These are phyloP conservation scores for Drosophila bifasciata DNA, from an alignment of 1,140 invertebrate species.

Conservation along the genomic window DNA sequence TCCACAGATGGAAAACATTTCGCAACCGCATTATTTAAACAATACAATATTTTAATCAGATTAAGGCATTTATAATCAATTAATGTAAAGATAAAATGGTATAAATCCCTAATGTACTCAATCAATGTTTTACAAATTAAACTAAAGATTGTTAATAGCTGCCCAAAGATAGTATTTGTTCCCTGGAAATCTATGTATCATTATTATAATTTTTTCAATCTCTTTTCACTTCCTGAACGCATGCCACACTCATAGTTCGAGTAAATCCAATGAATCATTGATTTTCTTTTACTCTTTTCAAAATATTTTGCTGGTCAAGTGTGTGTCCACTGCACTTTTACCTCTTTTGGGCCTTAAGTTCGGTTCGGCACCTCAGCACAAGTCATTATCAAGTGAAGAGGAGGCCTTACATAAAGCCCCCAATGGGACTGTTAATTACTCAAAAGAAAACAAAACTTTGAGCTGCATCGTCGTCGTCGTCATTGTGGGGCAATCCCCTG, in stretches of 20 bases:
- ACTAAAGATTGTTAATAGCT: too few relatives aligned
- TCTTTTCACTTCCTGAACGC: conserved; percentile 6
- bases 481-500: conserved; percentile 56
- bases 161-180: too few relatives aligned
- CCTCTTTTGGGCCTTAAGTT: conserved; percentile 8
- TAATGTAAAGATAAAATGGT: not conserved
- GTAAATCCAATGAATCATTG: conserved; percentile 40
- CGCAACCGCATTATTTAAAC: conserved; percentile 9
- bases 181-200: conserved; percentile 15
- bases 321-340: conserved; percentile 19
- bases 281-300: conserved; percentile 9
- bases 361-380: conserved; percentile 19
- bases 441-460: conserved; percentile 33
- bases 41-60: conserved; percentile 3
- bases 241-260: conserved; percentile 11
- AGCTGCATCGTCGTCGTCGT: conserved; percentile 15
- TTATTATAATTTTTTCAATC: conserved; percentile 1
- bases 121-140: too few relatives aligned
- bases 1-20: conserved; percentile 1
- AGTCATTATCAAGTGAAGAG: conserved; percentile 32
- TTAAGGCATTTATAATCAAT: conserved; percentile 20
- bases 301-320: conserved; percentile 31
- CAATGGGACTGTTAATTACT: conserved; percentile 46
- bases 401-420: conserved; percentile 30
- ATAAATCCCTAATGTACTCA: too few relatives aligned